Base-by-base conservation (phyloP, 2,113 vertebrate species). In the Eudyptes chrysolophus region DNA sequence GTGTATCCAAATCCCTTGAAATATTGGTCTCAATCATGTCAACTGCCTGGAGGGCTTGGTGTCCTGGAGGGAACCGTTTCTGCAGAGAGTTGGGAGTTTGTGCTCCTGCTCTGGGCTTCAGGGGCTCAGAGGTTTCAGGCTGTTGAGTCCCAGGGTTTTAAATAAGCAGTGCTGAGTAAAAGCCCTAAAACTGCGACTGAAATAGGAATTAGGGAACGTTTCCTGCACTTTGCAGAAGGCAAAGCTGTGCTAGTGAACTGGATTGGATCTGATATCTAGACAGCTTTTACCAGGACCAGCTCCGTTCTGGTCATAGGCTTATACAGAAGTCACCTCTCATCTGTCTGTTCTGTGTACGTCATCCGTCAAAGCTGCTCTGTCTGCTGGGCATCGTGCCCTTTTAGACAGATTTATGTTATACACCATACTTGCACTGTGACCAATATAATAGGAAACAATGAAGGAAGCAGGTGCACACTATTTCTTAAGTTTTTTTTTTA, bases 321-420 rank as follows among this genome's bases (percentile, higher is more conserved):
- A 16, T 0, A 3, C 22, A 58, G 49, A 48, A 65, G 76, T 82
- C 87, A 76, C 83, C 84, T 57, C 76, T 29, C 21, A 0, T 17
- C 49, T 61, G 88, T 55, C 65, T 69, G 32, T 34, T 66, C 46
- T 34, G 38, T 32, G 54, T 27, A 10, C 1, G 4, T 88, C 22
- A 51, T 68, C 49, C 86, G 54, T 84, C 94, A 74, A 6, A 74
- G 62, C 88, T 48, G 51, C 66, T 71, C 54, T 86, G 60, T 65
- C 90, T 92, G 83, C 72, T 84, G 88, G 79, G 76, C 88, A 84
- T 55, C 3, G 8, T 29, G 88, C 52, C 88, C 64, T 90, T 94
- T 38, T 40, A 57, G 51, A 40, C 57, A 92, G 48, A 27, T 88
- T 75, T 26, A 16, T 65, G 58, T 65, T 57, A 11, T 15, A 32